Base-by-base conservation (phyloP, 1,140 invertebrate species). In the Drosophila sproati region DNA sequence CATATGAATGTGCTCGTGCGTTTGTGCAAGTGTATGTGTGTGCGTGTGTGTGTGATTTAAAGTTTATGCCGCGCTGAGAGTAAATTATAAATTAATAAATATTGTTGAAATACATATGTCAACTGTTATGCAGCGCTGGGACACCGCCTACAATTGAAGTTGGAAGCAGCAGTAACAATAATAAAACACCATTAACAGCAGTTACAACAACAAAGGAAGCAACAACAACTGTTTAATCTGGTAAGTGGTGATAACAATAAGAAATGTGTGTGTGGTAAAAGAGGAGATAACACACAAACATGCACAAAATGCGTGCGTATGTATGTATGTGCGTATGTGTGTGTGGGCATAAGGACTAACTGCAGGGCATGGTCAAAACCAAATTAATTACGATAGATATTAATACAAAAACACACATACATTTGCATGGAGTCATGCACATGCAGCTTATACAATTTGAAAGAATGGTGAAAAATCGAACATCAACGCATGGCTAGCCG, bases 391-490 rank as follows among this genome's bases (percentile, higher is more conserved):
- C 57, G 35, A 57, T 63, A 41, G n/a, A 73, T 35, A 72, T 28
- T 47, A 10, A 61, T 5, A 57, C 28, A 47, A 7, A 62, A 7
- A 67, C 32, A 57, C 28, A 55, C 5, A 39, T 3, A 55, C 1
- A 60, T 35, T 4, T 5, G 20, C 7, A 39, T 39, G 7, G 7
- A 61, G n/a, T 8, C 51, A 52, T 69, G 57, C 57, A 67, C n/a
- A 68, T 76, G 56, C 68, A 76, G 43, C 8, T 43, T 45, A 76
- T 63, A 78, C 48, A 68, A 63, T 60, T 69, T 70, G 67, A 57
- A 77, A 82, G 83, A 87, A 87, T 73, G 77, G 70, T 87, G 82
- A 88, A 87, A 87, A 87, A 87, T 87, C 82, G 82, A 87, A 87
- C 83, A 88, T 88, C 73, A 88, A 87, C 68, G 69, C 76, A 50